Evolutionary conservation across 2,113 vertebrate genomes (phyloP).

Genomic region (Limanda limanda): DNA sequence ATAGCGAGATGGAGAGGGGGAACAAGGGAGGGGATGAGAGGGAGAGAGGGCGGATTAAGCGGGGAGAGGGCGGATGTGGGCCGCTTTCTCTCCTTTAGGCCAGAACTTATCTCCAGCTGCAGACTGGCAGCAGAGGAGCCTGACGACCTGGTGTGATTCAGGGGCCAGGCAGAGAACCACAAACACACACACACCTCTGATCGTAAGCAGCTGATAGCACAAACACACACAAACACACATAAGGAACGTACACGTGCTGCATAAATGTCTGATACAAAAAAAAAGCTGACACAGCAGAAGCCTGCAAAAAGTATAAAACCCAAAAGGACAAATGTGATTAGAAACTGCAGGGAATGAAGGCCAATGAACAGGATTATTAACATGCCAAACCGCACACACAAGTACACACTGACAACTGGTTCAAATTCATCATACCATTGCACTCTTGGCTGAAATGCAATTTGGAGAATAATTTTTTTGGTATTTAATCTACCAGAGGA

Average conservation of each 20-base stretch:
- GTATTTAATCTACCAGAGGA: neutral
- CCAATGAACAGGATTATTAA: neutral
- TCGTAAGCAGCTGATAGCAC: conserved; percentile 46
- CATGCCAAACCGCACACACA: neutral
- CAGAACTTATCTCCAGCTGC: conserved; percentile 71
- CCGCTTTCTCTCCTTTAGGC: conserved; percentile 56
- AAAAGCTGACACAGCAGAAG: neutral
- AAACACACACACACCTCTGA: conserved; percentile 36
- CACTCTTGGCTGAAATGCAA: neutral
- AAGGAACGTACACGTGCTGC: neutral
- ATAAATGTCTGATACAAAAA: too few species aligned
- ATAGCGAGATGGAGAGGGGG: conserved; percentile 56
- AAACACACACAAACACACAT: neutral
- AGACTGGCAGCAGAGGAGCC: conserved; percentile 61
- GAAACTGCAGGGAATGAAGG: neutral
- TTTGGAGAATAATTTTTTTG: neutral
- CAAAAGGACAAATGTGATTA: neutral
- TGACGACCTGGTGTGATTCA: conserved; percentile 29
- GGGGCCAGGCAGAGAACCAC: conserved; percentile 27
- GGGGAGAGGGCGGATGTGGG: conserved; percentile 56
- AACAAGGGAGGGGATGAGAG: conserved; percentile 19
- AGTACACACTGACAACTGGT: neutral
- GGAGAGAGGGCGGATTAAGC: conserved; percentile 58
- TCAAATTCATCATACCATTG: neutral
- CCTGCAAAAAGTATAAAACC: neutral